phyloP scores from a whole-genome alignment of 2,797 vertebrate species.

The Trichosurus vulpecula region DNA sequence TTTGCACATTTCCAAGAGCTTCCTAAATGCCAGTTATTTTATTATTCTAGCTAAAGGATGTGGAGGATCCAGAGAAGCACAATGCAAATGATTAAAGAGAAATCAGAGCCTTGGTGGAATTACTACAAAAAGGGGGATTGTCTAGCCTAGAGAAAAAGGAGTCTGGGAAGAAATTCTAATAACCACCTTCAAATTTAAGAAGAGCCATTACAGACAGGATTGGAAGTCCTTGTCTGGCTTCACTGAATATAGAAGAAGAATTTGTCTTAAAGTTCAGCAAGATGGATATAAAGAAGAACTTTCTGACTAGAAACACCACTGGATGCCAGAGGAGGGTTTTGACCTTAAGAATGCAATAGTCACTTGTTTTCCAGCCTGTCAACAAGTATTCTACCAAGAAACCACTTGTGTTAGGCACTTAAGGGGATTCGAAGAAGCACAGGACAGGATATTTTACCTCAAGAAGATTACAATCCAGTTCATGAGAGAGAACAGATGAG shows the following conservation, averaged over 20 bases:
- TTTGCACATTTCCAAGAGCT: background rate
- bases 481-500: background rate
- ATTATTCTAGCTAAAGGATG: background rate
- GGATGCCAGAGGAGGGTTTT: background rate
- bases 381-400: background rate
- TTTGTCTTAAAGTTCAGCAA: conserved; percentile 22
- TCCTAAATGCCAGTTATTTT: background rate
- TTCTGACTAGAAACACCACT: background rate
- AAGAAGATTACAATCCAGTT: background rate
- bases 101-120: background rate
- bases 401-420: background rate
- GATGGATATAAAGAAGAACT: background rate
- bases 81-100: conserved; percentile 3
- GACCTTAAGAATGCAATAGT: background rate
- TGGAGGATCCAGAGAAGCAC: background rate
- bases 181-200: background rate
- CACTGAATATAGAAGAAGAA: conserved; percentile 5
- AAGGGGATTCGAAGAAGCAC: background rate
- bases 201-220: background rate
- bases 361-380: background rate
- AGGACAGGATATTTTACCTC: background rate
- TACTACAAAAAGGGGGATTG: background rate
- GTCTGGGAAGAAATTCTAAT: background rate
- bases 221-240: background rate
- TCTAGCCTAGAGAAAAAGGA: background rate